Percentiles rank a stretch among this genome's conserved stretches.
These are phyloP conservation scores for Pithys albifrons DNA, from an alignment of 2,113 vertebrate genomes.

Conservation along the genomic window DNA sequence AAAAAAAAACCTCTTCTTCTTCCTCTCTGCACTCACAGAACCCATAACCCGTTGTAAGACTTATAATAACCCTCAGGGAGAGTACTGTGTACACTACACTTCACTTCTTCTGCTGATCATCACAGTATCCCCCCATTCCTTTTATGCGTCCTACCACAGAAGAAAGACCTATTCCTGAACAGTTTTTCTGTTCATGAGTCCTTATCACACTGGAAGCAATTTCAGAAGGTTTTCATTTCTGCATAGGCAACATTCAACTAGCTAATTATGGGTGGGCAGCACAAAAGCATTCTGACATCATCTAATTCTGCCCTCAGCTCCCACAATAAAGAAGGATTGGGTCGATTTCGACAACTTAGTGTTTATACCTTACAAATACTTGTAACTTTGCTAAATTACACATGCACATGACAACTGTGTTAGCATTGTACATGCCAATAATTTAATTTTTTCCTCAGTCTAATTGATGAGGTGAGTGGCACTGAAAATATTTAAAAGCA, in stretches of 20 bases:
- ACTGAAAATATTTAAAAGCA: not conserved
- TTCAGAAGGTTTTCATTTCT: not conserved
- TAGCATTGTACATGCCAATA: not conserved
- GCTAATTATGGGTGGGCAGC: not conserved
- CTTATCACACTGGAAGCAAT: not conserved
- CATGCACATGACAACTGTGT: not conserved
- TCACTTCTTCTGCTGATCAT: not conserved
- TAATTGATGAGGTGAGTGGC: not conserved
- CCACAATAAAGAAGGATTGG: not conserved
- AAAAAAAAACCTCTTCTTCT: not conserved
- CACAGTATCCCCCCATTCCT: not conserved
- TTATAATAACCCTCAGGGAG: not conserved
- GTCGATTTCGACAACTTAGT: not conserved
- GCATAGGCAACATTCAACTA: not conserved
- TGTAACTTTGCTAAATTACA: not conserved
- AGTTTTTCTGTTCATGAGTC: not conserved
- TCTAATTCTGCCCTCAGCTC: not conserved
- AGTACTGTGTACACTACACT: not conserved
- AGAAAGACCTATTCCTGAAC: not conserved
- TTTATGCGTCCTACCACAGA: not conserved
- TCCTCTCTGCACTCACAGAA: not conserved
- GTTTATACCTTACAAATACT: fast-evolving
- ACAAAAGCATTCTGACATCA: not conserved
- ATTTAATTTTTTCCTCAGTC: not conserved
- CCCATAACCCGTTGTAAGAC: not conserved